phyloP scores from a whole-genome alignment of 2,797 vertebrate genomes.

The Podarcis siculus region DNA sequence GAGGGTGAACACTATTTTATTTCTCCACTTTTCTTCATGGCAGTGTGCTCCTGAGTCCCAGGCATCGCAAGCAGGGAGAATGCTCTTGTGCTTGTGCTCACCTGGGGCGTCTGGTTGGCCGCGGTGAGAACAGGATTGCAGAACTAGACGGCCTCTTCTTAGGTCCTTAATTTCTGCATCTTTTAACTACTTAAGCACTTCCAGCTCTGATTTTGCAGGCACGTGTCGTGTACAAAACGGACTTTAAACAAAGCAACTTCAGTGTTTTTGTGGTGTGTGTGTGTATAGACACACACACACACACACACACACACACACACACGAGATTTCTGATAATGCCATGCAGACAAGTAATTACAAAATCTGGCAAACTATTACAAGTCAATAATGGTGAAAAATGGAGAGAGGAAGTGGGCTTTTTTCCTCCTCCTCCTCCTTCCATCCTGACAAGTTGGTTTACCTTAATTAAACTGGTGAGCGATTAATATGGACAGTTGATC shows the following conservation, averaged over 20 bases:
- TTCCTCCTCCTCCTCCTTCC: neutral
- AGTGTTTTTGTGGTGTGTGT: neutral
- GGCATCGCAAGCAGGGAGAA: too few species aligned
- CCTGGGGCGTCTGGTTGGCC: too few species aligned
- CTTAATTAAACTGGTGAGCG: slow-evolving; percentile 78
- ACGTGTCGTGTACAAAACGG: neutral
- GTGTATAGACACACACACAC: too few species aligned
- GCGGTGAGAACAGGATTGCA: too few species aligned
- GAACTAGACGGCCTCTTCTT: neutral
- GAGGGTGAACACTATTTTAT: too few species aligned
- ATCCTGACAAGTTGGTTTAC: slow-evolving; percentile 71
- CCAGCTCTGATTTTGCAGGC: too few species aligned
- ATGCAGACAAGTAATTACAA: slow-evolving; percentile 70
- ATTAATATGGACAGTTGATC: slow-evolving; percentile 78
- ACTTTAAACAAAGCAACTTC: neutral
- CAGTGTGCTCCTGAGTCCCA: too few species aligned
- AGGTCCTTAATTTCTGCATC: neutral
- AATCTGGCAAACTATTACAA: slow-evolving; percentile 69
- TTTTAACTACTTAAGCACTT: neutral
- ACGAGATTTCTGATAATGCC: slow-evolving; percentile 55
- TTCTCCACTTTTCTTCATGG: too few species aligned
- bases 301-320: neutral
- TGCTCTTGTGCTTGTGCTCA: too few species aligned
- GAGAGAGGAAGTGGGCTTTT: slow-evolving; percentile 59
- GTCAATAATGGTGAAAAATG: slow-evolving; percentile 68